These are phyloP conservation scores for Chrysotoxum bicinctum DNA, from an alignment of 2,888 invertebrate species.

Conservation along the genomic window DNA sequence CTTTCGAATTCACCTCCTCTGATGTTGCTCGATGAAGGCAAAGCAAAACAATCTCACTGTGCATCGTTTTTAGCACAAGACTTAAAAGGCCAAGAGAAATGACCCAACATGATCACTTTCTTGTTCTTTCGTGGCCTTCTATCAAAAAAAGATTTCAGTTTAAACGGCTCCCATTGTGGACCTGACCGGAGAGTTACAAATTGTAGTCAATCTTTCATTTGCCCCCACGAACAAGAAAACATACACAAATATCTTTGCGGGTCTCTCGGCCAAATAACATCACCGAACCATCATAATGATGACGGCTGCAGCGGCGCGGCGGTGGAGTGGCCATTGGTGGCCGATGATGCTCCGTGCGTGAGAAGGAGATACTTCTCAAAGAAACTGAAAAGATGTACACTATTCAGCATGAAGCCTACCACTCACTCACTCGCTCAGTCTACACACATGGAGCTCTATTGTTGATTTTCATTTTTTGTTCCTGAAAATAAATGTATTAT, in stretches of 20 bases:
- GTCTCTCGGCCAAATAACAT: slow-evolving; percentile 64
- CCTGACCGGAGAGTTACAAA: slow-evolving; percentile 63
- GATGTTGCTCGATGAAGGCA: background rate
- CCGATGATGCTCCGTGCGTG: background rate
- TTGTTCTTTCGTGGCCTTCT: slow-evolving; percentile 62
- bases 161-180: slow-evolving; percentile 70
- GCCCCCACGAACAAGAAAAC: slow-evolving; percentile 40
- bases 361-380: slow-evolving; percentile 44
- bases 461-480: slow-evolving; percentile 41
- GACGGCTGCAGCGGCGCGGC: background rate
- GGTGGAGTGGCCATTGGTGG: background rate
- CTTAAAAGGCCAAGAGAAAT: slow-evolving; percentile 51
- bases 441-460: slow-evolving; percentile 23
- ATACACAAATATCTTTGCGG: slow-evolving; percentile 30
- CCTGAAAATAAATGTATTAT: slow-evolving; percentile 59
- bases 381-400: slow-evolving; percentile 21
- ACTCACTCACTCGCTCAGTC: slow-evolving; percentile 11
- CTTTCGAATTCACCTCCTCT: slow-evolving; percentile 40
- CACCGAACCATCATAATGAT: slow-evolving; percentile 50
- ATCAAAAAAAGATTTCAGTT: slow-evolving; percentile 68
- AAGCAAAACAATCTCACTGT: background rate
- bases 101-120: slow-evolving; percentile 62
- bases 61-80: slow-evolving; percentile 4
- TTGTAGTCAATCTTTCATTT: slow-evolving; percentile 68
- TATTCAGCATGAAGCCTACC: slow-evolving; percentile 6